Percentiles rank a stretch among this genome's conserved stretches.
phyloP scores from a whole-genome alignment of 2,113 vertebrate species.

The Eidolon helvum region DNA sequence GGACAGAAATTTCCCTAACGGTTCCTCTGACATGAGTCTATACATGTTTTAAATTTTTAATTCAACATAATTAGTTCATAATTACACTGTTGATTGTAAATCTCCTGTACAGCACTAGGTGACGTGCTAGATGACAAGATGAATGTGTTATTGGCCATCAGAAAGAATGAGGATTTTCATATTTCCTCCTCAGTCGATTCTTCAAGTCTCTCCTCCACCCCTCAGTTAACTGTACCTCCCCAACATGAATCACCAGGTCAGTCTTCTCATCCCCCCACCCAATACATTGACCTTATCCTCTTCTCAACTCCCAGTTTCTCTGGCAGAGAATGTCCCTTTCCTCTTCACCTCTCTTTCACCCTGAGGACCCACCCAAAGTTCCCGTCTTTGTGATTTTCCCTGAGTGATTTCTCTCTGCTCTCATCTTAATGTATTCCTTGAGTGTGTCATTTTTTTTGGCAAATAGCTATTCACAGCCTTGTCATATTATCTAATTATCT shows the following conservation, averaged over 20 bases:
- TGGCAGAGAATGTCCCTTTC: background rate
- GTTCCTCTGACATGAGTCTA: background rate
- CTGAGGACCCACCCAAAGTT: background rate
- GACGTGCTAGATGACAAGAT: background rate
- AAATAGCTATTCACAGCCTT: constrained; percentile 20
- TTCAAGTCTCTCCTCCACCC: background rate
- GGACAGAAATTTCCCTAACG: background rate
- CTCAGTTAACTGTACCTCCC: background rate
- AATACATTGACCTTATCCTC: background rate
- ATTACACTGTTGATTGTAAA: background rate
- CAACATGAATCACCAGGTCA: background rate
- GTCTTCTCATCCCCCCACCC: background rate
- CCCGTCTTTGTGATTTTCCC: background rate
- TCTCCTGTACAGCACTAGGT: background rate
- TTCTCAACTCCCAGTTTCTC: background rate
- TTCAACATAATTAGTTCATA: background rate
- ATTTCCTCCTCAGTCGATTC: background rate
- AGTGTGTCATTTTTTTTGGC: background rate
- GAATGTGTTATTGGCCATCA: background rate
- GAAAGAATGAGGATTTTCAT: background rate
- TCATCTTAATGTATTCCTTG: constrained; percentile 12
- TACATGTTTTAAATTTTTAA: background rate
- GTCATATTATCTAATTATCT: constrained; percentile 11
- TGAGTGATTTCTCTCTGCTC: background rate
- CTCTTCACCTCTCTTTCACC: background rate